phyloP scores from a whole-genome alignment of 2,888 invertebrate genomes.

The Nephrotoma appendiculata region DNA sequence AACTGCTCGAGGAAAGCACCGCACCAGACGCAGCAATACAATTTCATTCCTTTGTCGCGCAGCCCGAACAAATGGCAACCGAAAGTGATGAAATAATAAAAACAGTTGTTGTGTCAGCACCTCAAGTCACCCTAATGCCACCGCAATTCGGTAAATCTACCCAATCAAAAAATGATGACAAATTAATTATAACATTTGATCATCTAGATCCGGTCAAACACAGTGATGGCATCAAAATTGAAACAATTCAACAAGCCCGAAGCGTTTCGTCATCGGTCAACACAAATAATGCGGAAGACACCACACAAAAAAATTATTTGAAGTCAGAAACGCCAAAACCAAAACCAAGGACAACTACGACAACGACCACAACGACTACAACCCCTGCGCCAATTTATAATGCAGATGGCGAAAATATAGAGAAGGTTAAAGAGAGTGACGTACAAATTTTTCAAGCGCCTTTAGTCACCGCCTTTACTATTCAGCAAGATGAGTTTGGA shows the following conservation, averaged over 20 bases:
- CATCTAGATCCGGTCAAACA: conserved; percentile 30
- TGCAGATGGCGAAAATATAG: conserved; percentile 49
- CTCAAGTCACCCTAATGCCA: conserved; percentile 8
- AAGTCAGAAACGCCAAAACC: conserved; percentile 12
- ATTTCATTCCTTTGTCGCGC: conserved; percentile 42
- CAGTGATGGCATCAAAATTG: conserved; percentile 32
- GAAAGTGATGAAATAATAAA: conserved; percentile 20
- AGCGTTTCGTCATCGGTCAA: conserved; percentile 27
- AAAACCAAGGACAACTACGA: conserved; percentile 14
- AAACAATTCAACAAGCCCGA: conserved; percentile 28
- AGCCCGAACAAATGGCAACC: conserved; percentile 14
- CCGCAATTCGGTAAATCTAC: conserved; percentile 13
- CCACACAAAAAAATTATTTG: background rate
- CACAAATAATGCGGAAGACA: conserved; percentile 14
- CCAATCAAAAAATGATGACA: conserved; percentile 26
- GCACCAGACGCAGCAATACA: conserved; percentile 35
- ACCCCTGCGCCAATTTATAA: conserved; percentile 54
- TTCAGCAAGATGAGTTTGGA: conserved; percentile 67
- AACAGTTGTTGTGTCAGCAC: conserved; percentile 26
- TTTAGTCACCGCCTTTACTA: conserved; percentile 70
- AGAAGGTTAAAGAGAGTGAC: conserved; percentile 49
- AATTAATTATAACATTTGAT: conserved; percentile 33
- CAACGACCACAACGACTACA: conserved; percentile 36
- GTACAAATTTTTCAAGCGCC: conserved; percentile 73
- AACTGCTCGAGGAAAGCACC: conserved; percentile 35